phyloP scores from a whole-genome alignment of 1,140 invertebrate species.

The Orussus abietinus region DNA sequence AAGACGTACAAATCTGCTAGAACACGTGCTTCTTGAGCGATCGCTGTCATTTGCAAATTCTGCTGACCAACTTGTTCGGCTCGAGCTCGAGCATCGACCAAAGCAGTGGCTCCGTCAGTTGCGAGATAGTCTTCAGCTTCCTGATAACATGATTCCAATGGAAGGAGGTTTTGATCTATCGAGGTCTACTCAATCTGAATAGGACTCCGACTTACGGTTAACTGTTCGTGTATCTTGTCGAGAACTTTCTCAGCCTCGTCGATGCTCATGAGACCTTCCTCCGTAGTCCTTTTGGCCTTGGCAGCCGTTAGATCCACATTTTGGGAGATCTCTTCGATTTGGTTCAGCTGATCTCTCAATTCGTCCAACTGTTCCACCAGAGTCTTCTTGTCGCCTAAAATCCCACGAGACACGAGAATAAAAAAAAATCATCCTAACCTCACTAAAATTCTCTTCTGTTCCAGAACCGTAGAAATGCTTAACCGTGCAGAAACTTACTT shows the following conservation, averaged over 20 bases:
- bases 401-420: not conserved
- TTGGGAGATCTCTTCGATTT: slow-evolving; percentile 62
- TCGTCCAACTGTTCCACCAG: slow-evolving; percentile 67
- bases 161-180: no score
- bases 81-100: slow-evolving; percentile 75
- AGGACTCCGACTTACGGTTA: slow-evolving; percentile 61
- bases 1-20: slow-evolving; percentile 71
- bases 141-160: no score
- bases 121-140: slow-evolving; percentile 72
- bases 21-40: slow-evolving; percentile 79
- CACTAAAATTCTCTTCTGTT: slow-evolving; percentile 3
- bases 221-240: slow-evolving; percentile 65
- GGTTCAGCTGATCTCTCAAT: slow-evolving; percentile 62
- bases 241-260: slow-evolving; percentile 71
- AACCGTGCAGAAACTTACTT: slow-evolving; percentile 41
- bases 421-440: slow-evolving; percentile 1
- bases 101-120: slow-evolving; percentile 72
- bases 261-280: slow-evolving; percentile 65
- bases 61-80: slow-evolving; percentile 86
- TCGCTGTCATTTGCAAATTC: slow-evolving; percentile 84
- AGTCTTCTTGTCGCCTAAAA: slow-evolving; percentile 57
- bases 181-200: no score
- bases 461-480: slow-evolving; percentile 2
- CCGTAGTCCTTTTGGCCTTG: slow-evolving; percentile 60
- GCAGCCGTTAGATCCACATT: slow-evolving; percentile 60